These are phyloP conservation scores for Ostrea edulis DNA, from an alignment of 1,140 invertebrate species.

Conservation along the genomic window DNA sequence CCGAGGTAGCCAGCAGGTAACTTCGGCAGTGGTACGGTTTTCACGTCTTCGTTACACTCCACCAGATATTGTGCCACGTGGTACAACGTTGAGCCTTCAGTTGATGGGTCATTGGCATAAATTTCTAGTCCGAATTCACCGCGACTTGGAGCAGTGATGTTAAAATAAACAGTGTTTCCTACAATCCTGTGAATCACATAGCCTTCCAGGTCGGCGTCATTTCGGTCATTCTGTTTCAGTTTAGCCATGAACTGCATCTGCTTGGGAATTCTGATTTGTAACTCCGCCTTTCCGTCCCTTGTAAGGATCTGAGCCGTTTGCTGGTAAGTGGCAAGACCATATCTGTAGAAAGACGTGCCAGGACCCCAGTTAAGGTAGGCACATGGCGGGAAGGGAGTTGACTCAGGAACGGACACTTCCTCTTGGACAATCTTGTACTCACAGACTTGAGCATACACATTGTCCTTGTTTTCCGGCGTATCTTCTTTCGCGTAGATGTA, in stretches of 20 bases:
- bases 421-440: conserved; percentile 78
- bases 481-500: conserved; percentile 79
- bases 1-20: conserved; percentile 78
- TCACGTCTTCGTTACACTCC: conserved; percentile 75
- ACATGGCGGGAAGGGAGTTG: conserved; percentile 78
- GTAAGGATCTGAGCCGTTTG: conserved; percentile 74
- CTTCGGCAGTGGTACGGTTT: conserved; percentile 73
- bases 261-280: conserved; percentile 71
- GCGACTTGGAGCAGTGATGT: conserved; percentile 73
- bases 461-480: conserved; percentile 76
- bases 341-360: conserved; percentile 74
- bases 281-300: conserved; percentile 74
- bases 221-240: conserved; percentile 74
- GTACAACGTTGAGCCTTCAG: conserved; percentile 76
- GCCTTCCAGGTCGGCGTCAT: conserved; percentile 75
- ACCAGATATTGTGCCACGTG: conserved; percentile 78
- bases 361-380: conserved; percentile 78
- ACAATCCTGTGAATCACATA: conserved; percentile 76
- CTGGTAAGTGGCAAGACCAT: conserved; percentile 75
- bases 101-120: conserved; percentile 78
- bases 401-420: conserved; percentile 56
- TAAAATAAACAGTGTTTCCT: conserved; percentile 78
- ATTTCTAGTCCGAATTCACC: conserved; percentile 80
- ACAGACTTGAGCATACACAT: conserved; percentile 78
- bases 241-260: conserved; percentile 79